Conservation (phyloP, 2,113 vertebrate genomes). For the Crotalus horridus region DNA sequence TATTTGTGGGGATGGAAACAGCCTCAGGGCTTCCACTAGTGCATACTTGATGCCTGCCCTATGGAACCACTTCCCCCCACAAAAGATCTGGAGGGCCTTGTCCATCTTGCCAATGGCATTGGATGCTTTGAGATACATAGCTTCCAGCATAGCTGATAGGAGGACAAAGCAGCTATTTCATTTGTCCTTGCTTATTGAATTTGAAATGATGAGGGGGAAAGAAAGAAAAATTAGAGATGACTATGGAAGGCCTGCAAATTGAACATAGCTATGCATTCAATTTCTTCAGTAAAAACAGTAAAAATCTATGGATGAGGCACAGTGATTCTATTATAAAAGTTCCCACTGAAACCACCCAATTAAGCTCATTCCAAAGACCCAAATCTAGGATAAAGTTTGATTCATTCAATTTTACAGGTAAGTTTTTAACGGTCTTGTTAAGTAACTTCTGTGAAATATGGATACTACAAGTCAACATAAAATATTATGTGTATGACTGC, state of each 20-base stretch:
- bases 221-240: not conserved
- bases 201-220: not conserved
- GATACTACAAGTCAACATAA: not conserved
- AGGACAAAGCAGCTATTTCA: not conserved
- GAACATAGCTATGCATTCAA: not conserved
- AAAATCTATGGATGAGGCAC: not conserved
- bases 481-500: not conserved
- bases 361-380: not conserved
- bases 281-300: not conserved
- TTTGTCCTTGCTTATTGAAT: not conserved
- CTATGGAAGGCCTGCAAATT: not conserved
- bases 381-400: not conserved
- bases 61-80: not conserved
- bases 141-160: not conserved
- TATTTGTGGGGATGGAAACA: not conserved
- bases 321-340: not conserved
- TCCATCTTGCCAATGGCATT: not conserved
- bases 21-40: not conserved
- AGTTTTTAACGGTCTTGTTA: not conserved
- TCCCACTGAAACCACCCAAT: not conserved
- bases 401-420: not conserved
- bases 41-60: not conserved
- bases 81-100: not conserved
- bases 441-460: not conserved
- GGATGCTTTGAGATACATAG: not conserved